A percentile compares a stretch with the other conserved stretches of the same genome.
Evolutionary conservation across 2,113 vertebrate genomes (phyloP).

Genomic region (Platysternon megacephalum): DNA sequence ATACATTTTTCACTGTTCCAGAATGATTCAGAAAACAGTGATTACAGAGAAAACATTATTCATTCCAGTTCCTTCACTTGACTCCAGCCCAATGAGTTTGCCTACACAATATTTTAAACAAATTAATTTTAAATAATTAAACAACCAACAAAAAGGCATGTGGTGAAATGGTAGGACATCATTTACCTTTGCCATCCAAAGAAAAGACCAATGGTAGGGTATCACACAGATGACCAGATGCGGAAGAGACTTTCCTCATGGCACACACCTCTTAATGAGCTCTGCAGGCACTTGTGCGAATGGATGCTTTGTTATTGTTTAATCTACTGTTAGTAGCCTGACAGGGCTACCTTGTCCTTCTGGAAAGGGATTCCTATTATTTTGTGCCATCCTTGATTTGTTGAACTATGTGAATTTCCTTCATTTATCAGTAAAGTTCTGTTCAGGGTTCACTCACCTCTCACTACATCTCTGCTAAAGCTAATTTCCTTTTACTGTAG

Average conservation of each 20-base stretch:
- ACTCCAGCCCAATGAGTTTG: not conserved
- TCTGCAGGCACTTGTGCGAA: not conserved
- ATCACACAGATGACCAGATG: not conserved
- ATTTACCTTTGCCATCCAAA: too few species aligned
- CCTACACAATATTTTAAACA: not conserved
- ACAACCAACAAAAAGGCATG: not conserved
- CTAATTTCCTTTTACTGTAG: not conserved
- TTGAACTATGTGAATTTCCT: not conserved
- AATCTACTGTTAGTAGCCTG: not conserved
- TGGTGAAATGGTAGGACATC: not conserved
- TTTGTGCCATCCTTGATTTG: not conserved
- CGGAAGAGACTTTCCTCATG: not conserved
- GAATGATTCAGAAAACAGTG: not conserved
- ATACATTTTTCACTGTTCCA: not conserved
- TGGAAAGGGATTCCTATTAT: not conserved
- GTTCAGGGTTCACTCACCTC: not conserved
- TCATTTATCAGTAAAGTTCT: not conserved
- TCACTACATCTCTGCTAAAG: not conserved
- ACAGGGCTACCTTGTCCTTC: not conserved
- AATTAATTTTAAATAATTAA: not conserved
- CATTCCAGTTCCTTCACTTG: not conserved
- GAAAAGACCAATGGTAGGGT: too few species aligned
- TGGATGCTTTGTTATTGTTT: not conserved
- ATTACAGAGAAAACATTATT: not conserved
- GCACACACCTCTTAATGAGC: not conserved